These are phyloP conservation scores for Antigone vipio DNA, from an alignment of 2,113 vertebrate species.

Conservation along the genomic window DNA sequence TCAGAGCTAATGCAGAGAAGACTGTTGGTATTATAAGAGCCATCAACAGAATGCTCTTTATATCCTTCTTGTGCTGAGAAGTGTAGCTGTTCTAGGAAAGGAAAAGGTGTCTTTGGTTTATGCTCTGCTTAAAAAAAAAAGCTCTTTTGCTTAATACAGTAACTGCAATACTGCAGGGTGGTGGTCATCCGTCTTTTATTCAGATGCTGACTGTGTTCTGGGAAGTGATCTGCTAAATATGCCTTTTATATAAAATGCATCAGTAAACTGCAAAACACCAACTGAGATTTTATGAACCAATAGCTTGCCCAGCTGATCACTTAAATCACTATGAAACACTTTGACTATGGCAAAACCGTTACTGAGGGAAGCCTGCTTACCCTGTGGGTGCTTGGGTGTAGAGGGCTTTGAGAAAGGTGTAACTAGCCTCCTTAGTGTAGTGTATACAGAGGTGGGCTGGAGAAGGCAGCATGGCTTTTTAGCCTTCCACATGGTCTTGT, in stretches of 20 bases:
- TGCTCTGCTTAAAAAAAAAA: neutral
- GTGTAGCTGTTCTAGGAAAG: neutral
- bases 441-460: neutral
- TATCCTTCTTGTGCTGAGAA: neutral
- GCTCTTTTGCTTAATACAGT: neutral
- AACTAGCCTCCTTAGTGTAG: neutral
- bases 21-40: neutral
- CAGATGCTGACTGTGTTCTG: neutral
- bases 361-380: neutral
- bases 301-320: neutral
- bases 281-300: neutral
- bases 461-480: neutral
- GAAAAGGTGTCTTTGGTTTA: neutral
- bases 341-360: neutral
- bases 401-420: neutral
- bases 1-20: neutral
- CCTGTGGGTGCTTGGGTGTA: neutral
- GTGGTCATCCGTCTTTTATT: neutral
- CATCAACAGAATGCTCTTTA: neutral
- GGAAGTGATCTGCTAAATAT: neutral
- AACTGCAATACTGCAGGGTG: neutral
- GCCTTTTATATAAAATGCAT: neutral
- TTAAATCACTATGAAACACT: neutral
- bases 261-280: neutral
- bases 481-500: neutral